A percentile compares a stretch with the other conserved stretches of the same genome.
Evolutionary conservation across 2,113 vertebrate genomes (phyloP).

Genomic region (Pseudolaguvia tuberculata): DNA sequence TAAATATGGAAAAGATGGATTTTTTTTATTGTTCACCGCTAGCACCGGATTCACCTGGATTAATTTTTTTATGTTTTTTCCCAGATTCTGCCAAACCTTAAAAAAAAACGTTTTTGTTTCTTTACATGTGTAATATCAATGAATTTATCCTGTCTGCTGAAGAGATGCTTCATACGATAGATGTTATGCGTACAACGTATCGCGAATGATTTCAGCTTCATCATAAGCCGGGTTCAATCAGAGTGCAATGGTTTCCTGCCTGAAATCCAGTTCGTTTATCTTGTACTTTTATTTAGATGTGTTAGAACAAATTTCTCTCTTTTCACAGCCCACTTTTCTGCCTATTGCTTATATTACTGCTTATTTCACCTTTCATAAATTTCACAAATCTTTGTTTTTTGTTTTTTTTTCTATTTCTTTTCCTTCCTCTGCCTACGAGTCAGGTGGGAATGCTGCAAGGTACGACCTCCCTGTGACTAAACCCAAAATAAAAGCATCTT

Average conservation of each 20-base stretch:
- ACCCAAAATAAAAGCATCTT: constrained; percentile 7
- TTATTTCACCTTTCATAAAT: constrained; percentile 27
- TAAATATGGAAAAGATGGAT: no score
- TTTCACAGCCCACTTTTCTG: constrained; percentile 12
- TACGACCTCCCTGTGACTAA: constrained; percentile 18
- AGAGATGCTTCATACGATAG: no score
- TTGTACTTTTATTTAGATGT: constrained; percentile 17
- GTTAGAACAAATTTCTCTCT: constrained; percentile 14
- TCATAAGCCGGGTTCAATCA: constrained; percentile 15
- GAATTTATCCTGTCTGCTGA: constrained; percentile 27
- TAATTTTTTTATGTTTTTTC: no score
- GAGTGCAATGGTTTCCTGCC: background rate
- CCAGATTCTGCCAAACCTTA: no score
- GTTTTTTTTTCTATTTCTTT: constrained; percentile 1
- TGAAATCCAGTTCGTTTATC: background rate
- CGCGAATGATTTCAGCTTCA: constrained; percentile 32
- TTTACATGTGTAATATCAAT: no score
- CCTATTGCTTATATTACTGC: constrained; percentile 33
- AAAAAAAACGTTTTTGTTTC: no score
- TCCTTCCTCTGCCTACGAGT: constrained; percentile 4
- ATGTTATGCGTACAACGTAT: no score
- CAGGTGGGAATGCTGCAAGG: constrained; percentile 36
- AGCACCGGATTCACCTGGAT: no score
- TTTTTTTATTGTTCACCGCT: no score
- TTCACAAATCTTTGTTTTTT: constrained; percentile 8